These are phyloP conservation scores for Astyanax mexicanus DNA, from an alignment of 2,797 vertebrate genomes.

Conservation along the genomic window DNA sequence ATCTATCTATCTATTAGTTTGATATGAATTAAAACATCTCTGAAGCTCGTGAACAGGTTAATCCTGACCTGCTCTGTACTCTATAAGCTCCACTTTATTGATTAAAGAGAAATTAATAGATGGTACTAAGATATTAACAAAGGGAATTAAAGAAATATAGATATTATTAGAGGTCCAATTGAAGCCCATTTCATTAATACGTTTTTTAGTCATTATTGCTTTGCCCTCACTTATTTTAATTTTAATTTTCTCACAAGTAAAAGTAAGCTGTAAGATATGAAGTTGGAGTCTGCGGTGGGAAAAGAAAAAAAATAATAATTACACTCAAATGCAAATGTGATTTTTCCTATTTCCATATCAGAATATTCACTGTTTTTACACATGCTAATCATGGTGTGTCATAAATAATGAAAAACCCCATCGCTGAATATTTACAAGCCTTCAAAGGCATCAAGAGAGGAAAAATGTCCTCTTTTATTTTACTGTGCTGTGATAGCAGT, in stretches of 20 bases:
- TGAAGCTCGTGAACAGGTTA: background rate
- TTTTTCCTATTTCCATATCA: slow-evolving; percentile 69
- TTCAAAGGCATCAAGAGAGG: slow-evolving; percentile 55
- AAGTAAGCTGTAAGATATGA: slow-evolving; percentile 49
- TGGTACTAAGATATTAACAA: slow-evolving; percentile 2
- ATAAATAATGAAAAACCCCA: slow-evolving; percentile 70
- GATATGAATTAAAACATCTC: no score
- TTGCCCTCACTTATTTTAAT: background rate
- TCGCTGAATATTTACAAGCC: slow-evolving; percentile 66
- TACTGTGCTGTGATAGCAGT: slow-evolving; percentile 7
- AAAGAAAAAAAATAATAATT: slow-evolving; percentile 58
- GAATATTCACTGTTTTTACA: slow-evolving; percentile 67
- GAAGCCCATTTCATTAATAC: slow-evolving; percentile 66
- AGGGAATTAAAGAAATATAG: slow-evolving; percentile 16
- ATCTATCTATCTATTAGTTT: no score
- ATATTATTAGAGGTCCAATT: slow-evolving; percentile 47
- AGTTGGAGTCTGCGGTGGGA: slow-evolving; percentile 31
- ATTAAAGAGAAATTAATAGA: background rate
- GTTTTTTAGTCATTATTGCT: slow-evolving; percentile 56
- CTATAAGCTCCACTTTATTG: background rate
- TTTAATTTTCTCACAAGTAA: slow-evolving; percentile 53
- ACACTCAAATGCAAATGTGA: slow-evolving; percentile 70
- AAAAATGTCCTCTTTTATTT: slow-evolving; percentile 32
- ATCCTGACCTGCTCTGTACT: background rate
- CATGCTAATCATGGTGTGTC: slow-evolving; percentile 66